Evolutionary conservation across 2,888 invertebrate species (phyloP).

Genomic region (Stramonita haemastoma): DNA sequence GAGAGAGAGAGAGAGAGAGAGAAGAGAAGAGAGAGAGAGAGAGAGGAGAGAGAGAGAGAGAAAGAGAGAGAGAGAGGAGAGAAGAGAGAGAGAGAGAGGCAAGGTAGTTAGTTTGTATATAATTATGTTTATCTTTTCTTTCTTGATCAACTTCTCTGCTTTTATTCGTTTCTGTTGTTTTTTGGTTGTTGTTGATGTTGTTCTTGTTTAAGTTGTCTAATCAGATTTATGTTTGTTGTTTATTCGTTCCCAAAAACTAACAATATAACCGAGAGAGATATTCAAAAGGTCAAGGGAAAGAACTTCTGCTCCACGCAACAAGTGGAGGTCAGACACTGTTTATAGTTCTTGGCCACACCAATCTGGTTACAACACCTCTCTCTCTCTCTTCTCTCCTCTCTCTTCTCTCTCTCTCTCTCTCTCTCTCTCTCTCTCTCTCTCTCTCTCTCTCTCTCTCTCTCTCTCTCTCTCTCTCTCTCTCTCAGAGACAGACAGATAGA

Average conservation of each 20-base stretch:
- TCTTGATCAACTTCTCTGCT: neutral
- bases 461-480: slow-evolving; percentile 4
- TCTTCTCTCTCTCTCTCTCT: neutral
- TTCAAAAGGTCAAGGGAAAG: no score
- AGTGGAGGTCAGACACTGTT: no score
- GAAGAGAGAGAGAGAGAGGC: neutral
- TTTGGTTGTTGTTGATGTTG: no score
- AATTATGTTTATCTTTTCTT: neutral
- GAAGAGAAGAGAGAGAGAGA: neutral
- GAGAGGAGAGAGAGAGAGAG: neutral
- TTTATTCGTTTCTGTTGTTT: neutral
- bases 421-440: neutral
- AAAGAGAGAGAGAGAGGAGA: neutral
- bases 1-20: neutral
- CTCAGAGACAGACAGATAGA: neutral
- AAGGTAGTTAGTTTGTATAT: neutral
- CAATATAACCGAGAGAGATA: no score
- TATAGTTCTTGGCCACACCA: no score
- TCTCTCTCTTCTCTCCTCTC: neutral
- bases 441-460: neutral
- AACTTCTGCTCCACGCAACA: no score
- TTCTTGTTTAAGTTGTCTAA: no score
- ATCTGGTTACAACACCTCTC: neutral
- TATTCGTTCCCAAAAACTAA: no score
- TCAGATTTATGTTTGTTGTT: no score